These are phyloP conservation scores for Turritopsis rubra DNA, from an alignment of 30 jellyfish, hydroid and myxozoan species.

Conservation along the genomic window DNA sequence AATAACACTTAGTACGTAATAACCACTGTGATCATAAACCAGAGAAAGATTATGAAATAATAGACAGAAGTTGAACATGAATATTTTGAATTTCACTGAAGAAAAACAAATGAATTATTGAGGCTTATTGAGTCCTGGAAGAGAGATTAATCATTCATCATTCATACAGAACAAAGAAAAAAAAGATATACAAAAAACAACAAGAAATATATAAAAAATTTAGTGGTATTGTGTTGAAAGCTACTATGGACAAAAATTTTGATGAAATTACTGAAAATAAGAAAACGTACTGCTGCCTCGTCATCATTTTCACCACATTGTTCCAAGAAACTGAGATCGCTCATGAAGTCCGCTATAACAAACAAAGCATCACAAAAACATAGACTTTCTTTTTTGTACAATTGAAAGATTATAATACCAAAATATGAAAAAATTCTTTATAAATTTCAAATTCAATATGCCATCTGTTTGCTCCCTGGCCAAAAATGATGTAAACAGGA, in stretches of 20 bases:
- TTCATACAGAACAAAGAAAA: not conserved
- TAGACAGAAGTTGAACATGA: not conserved
- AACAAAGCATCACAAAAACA: not conserved
- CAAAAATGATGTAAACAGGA: too few species aligned
- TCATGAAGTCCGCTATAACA: constrained; percentile 59
- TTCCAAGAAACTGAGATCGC: constrained; percentile 68
- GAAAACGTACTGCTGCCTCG: constrained; percentile 51
- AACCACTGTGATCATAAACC: not conserved
- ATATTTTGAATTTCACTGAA: not conserved
- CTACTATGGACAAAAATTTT: not conserved
- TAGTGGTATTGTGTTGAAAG: not conserved
- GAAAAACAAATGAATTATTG: not conserved
- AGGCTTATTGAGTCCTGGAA: not conserved
- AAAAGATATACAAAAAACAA: not conserved
- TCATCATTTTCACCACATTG: constrained; percentile 76
- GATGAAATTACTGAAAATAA: not conserved
- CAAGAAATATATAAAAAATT: not conserved
- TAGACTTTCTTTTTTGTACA: not conserved
- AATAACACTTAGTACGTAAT: not conserved
- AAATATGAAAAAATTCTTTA: too few species aligned
- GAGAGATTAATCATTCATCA: not conserved
- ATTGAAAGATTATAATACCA: too few species aligned
- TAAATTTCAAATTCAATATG: too few species aligned
- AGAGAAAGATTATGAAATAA: not conserved
- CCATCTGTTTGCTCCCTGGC: too few species aligned